Evolutionary conservation across 2,113 vertebrate species (phyloP), one percentile per base, ranked within the genome.

Genomic region (Macroglossus sobrinus): DNA sequence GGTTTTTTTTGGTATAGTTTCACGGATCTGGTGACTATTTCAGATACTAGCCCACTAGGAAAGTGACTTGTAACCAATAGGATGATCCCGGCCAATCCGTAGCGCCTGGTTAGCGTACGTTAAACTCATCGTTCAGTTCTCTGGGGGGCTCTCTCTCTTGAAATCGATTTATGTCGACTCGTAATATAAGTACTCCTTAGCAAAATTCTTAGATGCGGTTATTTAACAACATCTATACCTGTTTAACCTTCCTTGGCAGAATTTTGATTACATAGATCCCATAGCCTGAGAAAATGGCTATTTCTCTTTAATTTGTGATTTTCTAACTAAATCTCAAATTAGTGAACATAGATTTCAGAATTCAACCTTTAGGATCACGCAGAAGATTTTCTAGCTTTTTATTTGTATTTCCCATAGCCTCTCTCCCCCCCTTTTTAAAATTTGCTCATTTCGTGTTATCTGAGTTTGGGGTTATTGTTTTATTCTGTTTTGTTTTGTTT

Each of bases 141-240:
- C 30, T 16, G 19, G 72, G 12, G 5, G 43, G 30, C 38, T 90
- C 3, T 76, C 75, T 91, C 71, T 75, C 43, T 68, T 93, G 68
- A 93, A 92, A 64, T 92, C 69, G 90, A 1, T 85, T 88, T 91
- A 22, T 92, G 19, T 90, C 85, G 47, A 84, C 69, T 92, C 61
- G 33, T 59, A 38, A 92, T 69, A 63, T 78, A 71, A 84, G 81
- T 53, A 59, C n/a, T 91, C 33, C n/a, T 91, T 79, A 69, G 45
- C 22, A 84, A 43, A 74, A 76, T 57, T 80, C 90, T 78, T 74
- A 69, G 45, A 18, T 53, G 21, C 66, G 33, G 14, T 72, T 78
- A 26, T 57, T 76, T 96, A 69, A 59, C 22, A 72, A 57, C 5
- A 68, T 7, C 24, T 40, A 16, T 43, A 8, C 47, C n/a, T 84